Evolutionary conservation across 2,888 invertebrate genomes (phyloP).

Genomic region (Bruchidius siliquastri): DNA sequence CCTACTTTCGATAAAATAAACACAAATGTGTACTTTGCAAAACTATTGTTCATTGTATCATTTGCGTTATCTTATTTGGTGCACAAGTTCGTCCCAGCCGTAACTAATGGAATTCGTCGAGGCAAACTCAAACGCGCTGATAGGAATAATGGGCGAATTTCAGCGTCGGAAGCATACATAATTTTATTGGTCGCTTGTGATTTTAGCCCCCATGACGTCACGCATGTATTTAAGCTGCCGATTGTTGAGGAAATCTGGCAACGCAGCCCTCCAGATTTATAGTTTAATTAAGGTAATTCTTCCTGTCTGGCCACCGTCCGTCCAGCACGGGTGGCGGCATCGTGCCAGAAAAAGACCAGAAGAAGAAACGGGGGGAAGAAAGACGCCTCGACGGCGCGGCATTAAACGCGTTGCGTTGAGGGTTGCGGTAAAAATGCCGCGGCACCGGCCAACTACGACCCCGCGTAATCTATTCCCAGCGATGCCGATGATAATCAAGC

Average conservation of each 20-base stretch:
- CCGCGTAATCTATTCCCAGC: constrained; percentile 47
- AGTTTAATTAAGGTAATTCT: background rate
- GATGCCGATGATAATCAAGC: constrained; percentile 47
- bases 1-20: no score
- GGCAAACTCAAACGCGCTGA: no score
- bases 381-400: background rate
- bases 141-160: no score
- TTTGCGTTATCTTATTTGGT: no score
- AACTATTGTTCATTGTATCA: no score
- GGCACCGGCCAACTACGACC: constrained; percentile 22
- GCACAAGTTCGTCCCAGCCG: no score
- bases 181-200: no score
- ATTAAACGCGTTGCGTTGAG: background rate
- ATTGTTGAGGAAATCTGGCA: background rate
- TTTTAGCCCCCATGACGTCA: no score
- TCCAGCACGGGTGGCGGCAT: background rate
- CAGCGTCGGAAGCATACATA: no score
- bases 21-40: no score
- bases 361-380: background rate
- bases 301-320: background rate
- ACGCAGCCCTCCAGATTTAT: background rate
- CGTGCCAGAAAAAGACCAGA: background rate
- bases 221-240: background rate
- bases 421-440: background rate
- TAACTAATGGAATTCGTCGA: no score